Base-by-base conservation (phyloP, 2,888 invertebrate genomes). In the Cetonia aurata region DNA sequence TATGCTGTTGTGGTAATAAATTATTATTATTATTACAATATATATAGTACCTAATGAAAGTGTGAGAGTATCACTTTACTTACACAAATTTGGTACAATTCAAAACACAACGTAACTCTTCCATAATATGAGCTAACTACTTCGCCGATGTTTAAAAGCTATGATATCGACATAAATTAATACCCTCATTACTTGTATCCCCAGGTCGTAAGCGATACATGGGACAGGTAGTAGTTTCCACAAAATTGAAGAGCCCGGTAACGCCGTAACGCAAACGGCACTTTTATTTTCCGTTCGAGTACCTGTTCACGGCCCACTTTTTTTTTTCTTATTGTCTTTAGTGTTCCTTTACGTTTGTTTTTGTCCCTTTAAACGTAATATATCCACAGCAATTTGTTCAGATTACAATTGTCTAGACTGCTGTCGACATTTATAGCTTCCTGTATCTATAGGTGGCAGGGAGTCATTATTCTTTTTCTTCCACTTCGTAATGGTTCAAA, bases 331-430 rank as follows among this genome's bases (percentile, higher is more conserved):
- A 9, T 17, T 19, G 10, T 15, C 50, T n/a, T 12, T 12, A 17
- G 10, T 19, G 50, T 65, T 33, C 6, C 17, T 65, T 65, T 46
- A 31, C 1, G 31, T 10, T 50, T 17, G 50, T 42, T 42, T 42
- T 65, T 56, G 37, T 31, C 33, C 33, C 37, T 46, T 17, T 65
- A 65, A 52, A 50, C 12, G 19, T 37, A 13, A 42, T 19, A 31
- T 31, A 48, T n/a, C 62, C 17, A 9, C n/a, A 37, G 52, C 50
- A 65, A 52, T 65, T 65, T 50, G 52, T 50, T 48, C 62, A 37
- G 50, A 65, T 65, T 65, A 52, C 50, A 52, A 65, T 65, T 52
- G 62, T 37, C 50, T 65, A 65, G 50, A 65, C 62, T 52, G 50
- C 19, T 52, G 62, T 52, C 50, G 52, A 65, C 50, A 19, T 52